Conservation (phyloP, 2,888 invertebrate species). For the Halictus ligatus region DNA sequence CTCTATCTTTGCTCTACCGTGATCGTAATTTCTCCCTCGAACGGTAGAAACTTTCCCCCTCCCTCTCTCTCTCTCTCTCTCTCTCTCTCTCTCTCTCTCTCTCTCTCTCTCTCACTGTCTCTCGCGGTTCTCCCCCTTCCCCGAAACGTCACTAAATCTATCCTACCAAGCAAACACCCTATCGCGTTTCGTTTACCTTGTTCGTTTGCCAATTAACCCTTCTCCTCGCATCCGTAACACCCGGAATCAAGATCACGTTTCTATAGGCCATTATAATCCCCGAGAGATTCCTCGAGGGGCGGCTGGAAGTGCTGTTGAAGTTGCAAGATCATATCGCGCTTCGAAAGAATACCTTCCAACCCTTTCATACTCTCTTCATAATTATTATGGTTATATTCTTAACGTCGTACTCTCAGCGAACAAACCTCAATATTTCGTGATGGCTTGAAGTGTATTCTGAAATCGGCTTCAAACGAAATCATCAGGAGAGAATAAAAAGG, state of each 20-base stretch:
- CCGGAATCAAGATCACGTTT: not conserved
- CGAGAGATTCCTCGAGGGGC: not conserved
- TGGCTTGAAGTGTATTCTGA: not conserved
- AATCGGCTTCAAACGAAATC: not conserved
- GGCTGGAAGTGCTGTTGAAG: not conserved
- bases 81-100: not conserved
- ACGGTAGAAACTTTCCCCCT: not conserved
- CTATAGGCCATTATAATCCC: conserved; percentile 7
- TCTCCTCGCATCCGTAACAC: not conserved
- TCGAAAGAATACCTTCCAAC: not conserved
- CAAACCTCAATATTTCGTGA: not conserved
- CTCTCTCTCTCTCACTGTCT: not conserved
- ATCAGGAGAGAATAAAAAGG: not conserved
- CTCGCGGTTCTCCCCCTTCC: not conserved
- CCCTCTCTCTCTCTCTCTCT: not conserved
- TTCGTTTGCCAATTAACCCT: conserved; percentile 7
- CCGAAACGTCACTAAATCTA: not conserved
- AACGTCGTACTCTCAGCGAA: not conserved
- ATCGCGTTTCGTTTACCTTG: conserved; percentile 11
- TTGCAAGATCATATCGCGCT: not conserved
- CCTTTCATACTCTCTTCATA: not conserved
- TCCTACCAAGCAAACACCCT: not conserved
- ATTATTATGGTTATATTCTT: not conserved
- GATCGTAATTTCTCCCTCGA: not conserved
- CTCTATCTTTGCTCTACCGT: not conserved